Base-by-base conservation (phyloP, 2,113 vertebrate species). In the Pteruthius melanotis region DNA sequence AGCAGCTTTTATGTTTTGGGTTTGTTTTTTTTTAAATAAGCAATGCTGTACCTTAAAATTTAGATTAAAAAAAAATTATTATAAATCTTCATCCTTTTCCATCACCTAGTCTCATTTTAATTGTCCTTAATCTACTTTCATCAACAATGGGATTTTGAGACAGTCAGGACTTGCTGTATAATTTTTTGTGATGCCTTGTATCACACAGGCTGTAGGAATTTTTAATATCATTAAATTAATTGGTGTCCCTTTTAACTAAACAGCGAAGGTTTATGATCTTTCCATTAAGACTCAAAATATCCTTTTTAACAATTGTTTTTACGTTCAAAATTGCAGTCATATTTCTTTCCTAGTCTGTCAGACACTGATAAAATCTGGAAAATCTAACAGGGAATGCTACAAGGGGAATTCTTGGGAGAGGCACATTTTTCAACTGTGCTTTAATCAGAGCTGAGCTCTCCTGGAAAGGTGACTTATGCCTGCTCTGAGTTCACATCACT, bases 401-500 rank as follows among this genome's bases (percentile, higher is more conserved):
- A 84, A 59, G 40, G 27, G 40, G 66, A 94, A 76, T 35, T 84
- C 76, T 28, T 90, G 45, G 47, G n/a, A 92, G 10, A 81, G 31
- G 11, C 26, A 60, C 31, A 42, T 78, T 82, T 93, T 90, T 87
- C 28, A 81, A 33, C 24, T 53, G 37, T 81, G 56, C 56, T 95
- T 89, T 92, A 90, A 87, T 90, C 76, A 92, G 87, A 76, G 52
- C 44, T 88, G 83, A 96, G 69, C 31, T 90, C 71, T 90, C 56
- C 83, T 83, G 49, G 65, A 93, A 83, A 92, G 72, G 79, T 93
- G 93, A 94, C 82, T 87, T 94, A 88, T 78, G 83, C 30, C 69
- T 83, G n/a, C 33, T 83, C 83, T 53, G 69, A 92, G 94, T 94
- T 94, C 66, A 83, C 56, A 93, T 78, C 64, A 59, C 71, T 37